Evolutionary conservation across 1,140 invertebrate genomes (phyloP), one percentile per base, ranked within the genome.

Genomic region (Drosophila sulfurigaster): DNA sequence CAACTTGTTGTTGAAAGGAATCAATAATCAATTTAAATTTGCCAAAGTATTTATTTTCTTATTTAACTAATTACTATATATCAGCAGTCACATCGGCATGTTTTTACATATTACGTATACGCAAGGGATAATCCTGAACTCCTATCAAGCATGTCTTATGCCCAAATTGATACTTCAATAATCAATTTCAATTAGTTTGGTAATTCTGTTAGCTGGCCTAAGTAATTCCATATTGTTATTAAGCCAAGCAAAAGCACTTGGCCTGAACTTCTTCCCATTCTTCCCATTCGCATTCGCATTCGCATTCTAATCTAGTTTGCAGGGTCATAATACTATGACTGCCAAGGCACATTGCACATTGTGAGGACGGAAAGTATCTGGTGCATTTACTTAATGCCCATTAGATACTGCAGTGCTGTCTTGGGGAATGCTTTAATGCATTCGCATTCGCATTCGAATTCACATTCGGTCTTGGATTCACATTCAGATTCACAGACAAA

Each of bases 391-490:
- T 52, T 63, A 45, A 43, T 56, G 45, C 20, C 49, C 57, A 49
- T 48, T 57, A 67, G 28, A 67, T 68, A 62, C 46, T 62, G 48
- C 43, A 30, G 10, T 59, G 30, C 48, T 11, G 58, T 25, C 35
- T 28, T 60, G 30, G 38, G 41, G 60, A 46, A 72, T 58, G 45
- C 25, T 49, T 59, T 10, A 58, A 74, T 54, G 64, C 58, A 65
- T 52, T 59, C 35, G 46, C 52, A 52, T 43, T 60, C 62, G 35
- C 15, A 57, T 20, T 57, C 11, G 38, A 25, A 52, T 43, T 60
- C 62, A 15, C 54, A 57, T 16, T 56, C 25, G 63, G 20, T 25
- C 16, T 57, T 41, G 38, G 43, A 52, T 43, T 60, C 62, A 13
- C 54, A 57, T 57, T 7, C 38, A 32, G 5, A 35, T 38, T 30